Conservation (phyloP, 2,797 vertebrate species). For the Notamacropus eugenii region DNA sequence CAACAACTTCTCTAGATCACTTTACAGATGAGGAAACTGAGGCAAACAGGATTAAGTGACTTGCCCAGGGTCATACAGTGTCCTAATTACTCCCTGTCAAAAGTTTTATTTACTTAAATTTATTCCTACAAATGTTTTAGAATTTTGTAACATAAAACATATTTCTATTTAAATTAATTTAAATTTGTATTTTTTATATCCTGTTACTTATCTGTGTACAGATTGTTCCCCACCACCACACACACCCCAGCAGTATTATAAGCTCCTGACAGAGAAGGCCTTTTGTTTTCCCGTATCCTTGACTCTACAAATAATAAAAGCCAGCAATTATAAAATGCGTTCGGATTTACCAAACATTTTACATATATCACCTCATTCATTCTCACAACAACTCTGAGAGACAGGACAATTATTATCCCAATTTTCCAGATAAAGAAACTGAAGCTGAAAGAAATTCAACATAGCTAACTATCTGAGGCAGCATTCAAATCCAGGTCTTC, state of each 20-base stretch:
- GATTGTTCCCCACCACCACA: neutral
- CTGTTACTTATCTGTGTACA: neutral
- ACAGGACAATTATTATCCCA: neutral
- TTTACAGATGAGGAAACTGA: neutral
- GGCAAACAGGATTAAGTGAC: neutral
- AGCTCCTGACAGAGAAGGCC: neutral
- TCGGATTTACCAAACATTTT: neutral
- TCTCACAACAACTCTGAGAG: neutral
- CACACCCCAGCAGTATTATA: neutral
- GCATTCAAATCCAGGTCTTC: neutral
- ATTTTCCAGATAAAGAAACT: too few species aligned
- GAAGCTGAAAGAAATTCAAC: neutral
- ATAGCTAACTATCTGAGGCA: neutral
- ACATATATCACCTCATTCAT: neutral
- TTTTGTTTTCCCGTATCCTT: neutral
- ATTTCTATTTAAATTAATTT: neutral
- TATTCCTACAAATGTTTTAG: neutral
- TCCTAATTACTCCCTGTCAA: neutral
- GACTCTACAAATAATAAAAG: neutral
- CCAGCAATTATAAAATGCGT: neutral
- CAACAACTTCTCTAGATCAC: neutral
- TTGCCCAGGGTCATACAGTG: neutral
- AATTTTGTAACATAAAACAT: neutral
- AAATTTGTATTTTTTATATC: neutral
- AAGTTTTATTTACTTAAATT: neutral